These are phyloP conservation scores for Aphrophora alni DNA, from an alignment of 2,888 invertebrate genomes.

Conservation along the genomic window DNA sequence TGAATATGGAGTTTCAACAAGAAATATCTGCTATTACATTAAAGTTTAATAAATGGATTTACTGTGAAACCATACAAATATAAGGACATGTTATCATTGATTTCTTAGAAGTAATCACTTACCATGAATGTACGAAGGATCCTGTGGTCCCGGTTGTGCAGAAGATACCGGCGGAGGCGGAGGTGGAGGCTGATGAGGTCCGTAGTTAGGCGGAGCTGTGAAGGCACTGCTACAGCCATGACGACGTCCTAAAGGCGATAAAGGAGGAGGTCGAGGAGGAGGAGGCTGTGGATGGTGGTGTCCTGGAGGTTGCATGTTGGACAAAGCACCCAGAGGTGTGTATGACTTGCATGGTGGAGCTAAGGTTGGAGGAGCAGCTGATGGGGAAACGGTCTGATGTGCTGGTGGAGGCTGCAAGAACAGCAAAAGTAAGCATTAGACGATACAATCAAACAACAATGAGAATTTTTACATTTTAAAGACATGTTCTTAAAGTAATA, in stretches of 20 bases:
- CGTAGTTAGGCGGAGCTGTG: slow-evolving; percentile 62
- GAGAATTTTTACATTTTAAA: too few species aligned
- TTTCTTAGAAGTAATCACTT: slow-evolving; percentile 16
- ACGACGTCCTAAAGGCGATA: slow-evolving; percentile 60
- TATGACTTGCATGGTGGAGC: slow-evolving; percentile 68
- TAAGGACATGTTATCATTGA: too few species aligned
- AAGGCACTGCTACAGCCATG: slow-evolving; percentile 67
- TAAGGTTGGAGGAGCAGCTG: slow-evolving; percentile 37
- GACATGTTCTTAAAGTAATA: too few species aligned
- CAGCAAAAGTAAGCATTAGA: background rate
- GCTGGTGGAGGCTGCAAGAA: slow-evolving; percentile 31
- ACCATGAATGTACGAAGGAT: slow-evolving; percentile 39
- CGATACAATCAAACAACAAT: too few species aligned
- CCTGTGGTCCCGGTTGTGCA: slow-evolving; percentile 29
- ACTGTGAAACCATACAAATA: too few species aligned
- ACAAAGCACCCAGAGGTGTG: slow-evolving; percentile 82
- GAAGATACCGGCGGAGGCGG: too few species aligned
- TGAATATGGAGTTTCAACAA: too few species aligned
- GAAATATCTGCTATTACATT: too few species aligned
- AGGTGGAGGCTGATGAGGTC: slow-evolving; percentile 53
- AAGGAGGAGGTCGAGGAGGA: slow-evolving; percentile 61
- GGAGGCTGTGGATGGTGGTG: slow-evolving; percentile 62
- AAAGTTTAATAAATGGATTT: too few species aligned
- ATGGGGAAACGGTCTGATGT: slow-evolving; percentile 40
- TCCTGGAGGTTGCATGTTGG: slow-evolving; percentile 84